These are phyloP conservation scores for Camponotus vicinus DNA, from an alignment of 1,140 invertebrate genomes.

Conservation along the genomic window DNA sequence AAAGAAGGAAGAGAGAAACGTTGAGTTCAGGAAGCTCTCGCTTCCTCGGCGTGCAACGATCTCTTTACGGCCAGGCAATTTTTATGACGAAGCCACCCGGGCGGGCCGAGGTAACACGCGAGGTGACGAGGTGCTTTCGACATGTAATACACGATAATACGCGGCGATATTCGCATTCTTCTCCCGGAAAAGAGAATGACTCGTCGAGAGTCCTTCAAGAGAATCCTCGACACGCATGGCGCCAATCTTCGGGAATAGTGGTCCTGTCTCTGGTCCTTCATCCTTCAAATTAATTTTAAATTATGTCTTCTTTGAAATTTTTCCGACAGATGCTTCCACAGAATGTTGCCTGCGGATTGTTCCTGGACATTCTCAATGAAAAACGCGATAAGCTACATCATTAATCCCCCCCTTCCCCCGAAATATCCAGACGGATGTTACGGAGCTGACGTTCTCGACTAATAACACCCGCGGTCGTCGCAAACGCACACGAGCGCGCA, in stretches of 20 bases:
- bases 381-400: neutral
- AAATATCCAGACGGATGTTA: slow-evolving; percentile 72
- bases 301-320: too few species aligned
- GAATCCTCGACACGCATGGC: slow-evolving; percentile 31
- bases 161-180: slow-evolving; percentile 41
- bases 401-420: neutral
- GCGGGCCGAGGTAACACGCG: slow-evolving; percentile 83
- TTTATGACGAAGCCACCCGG: slow-evolving; percentile 84
- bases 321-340: too few species aligned
- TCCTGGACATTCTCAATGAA: too few species aligned
- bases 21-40: slow-evolving; percentile 83
- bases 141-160: slow-evolving; percentile 37
- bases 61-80: slow-evolving; percentile 86
- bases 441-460: slow-evolving; percentile 74
- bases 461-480: slow-evolving; percentile 74
- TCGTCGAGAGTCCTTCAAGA: slow-evolving; percentile 53
- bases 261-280: too few species aligned
- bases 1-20: slow-evolving; percentile 41
- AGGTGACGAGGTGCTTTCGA: slow-evolving; percentile 77
- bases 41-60: slow-evolving; percentile 81
- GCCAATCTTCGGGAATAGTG: neutral
- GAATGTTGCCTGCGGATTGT: too few species aligned
- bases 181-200: slow-evolving; percentile 58
- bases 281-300: too few species aligned
- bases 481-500: slow-evolving; percentile 73